These are phyloP conservation scores for Ophion costatus DNA, from an alignment of 2,888 invertebrate genomes.

Conservation along the genomic window DNA sequence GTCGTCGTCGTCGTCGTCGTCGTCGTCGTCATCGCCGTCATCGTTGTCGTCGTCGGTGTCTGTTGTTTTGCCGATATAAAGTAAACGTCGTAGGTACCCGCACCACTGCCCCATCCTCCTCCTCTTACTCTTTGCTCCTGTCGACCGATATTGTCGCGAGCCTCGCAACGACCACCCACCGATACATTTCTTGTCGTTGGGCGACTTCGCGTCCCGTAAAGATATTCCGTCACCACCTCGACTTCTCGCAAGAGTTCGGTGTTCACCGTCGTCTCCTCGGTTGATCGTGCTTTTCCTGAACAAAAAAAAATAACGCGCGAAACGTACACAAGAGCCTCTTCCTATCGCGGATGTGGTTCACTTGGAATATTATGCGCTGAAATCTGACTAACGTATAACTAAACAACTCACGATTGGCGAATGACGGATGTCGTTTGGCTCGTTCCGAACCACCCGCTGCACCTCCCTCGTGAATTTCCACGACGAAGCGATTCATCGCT, in stretches of 20 bases:
- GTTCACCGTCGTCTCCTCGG: slow-evolving; percentile 80
- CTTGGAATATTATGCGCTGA: background rate
- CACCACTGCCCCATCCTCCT: slow-evolving; percentile 7
- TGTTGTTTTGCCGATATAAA: slow-evolving; percentile 78
- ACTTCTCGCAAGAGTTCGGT: slow-evolving; percentile 85
- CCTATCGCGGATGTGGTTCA: too few species aligned
- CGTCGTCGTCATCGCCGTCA: slow-evolving; percentile 59
- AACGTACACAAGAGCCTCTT: background rate
- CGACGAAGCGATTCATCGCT: slow-evolving; percentile 74
- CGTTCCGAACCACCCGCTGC: slow-evolving; percentile 66
- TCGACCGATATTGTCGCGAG: slow-evolving; percentile 71
- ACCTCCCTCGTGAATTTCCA: slow-evolving; percentile 80
- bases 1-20: too few species aligned
- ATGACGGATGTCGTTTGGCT: slow-evolving; percentile 74
- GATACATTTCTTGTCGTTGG: slow-evolving; percentile 85
- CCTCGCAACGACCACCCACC: slow-evolving; percentile 81
- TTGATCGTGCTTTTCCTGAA: slow-evolving; percentile 82
- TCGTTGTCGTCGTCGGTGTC: too few species aligned
- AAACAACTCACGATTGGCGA: slow-evolving; percentile 77
- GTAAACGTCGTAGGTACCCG: slow-evolving; percentile 76
- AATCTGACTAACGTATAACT: background rate
- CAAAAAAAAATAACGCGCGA: slow-evolving; percentile 23
- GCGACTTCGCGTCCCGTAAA: slow-evolving; percentile 85
- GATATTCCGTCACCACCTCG: slow-evolving; percentile 85
- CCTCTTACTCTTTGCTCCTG: slow-evolving; percentile 70